These are phyloP conservation scores for Eunapius fragilis DNA, from an alignment of 37 sponge, comb jelly and placozoan species.

Conservation along the genomic window DNA sequence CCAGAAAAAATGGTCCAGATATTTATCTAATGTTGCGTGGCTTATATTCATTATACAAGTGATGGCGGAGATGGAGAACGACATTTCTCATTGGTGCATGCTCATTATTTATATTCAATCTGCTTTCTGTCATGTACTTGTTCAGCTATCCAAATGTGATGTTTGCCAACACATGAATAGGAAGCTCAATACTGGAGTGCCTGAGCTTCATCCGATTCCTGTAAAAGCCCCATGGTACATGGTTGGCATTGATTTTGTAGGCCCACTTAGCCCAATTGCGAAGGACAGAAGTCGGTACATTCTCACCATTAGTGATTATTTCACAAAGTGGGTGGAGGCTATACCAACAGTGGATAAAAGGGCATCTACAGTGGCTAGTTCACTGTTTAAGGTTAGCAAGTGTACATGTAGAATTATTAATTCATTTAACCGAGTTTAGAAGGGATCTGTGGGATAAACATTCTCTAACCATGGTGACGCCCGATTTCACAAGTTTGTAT, in stretches of 20 bases:
- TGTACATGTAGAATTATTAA: neutral
- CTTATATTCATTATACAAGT: too few species aligned
- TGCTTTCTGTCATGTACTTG: neutral
- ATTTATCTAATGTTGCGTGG: too few species aligned
- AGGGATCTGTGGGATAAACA: neutral
- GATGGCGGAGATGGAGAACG: too few species aligned
- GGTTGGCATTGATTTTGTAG: slow-evolving; percentile 77
- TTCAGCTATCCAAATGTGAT: slow-evolving; percentile 60
- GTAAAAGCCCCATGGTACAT: slow-evolving; percentile 62
- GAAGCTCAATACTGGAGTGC: slow-evolving; percentile 51
- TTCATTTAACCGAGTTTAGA: neutral
- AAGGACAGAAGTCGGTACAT: slow-evolving; percentile 40
- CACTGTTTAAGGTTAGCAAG: slow-evolving; percentile 56
- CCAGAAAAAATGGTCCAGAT: too few species aligned
- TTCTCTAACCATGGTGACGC: neutral
- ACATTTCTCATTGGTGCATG: neutral
- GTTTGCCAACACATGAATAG: slow-evolving; percentile 63
- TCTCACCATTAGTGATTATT: slow-evolving; percentile 70
- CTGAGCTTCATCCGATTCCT: slow-evolving; percentile 60
- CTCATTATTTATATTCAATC: neutral
- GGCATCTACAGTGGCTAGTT: slow-evolving; percentile 52
- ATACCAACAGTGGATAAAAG: slow-evolving; percentile 38
- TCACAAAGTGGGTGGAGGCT: slow-evolving; percentile 74
- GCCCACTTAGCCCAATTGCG: slow-evolving; percentile 34
- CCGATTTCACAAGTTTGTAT: neutral